Evolutionary conservation across 2,797 vertebrate genomes (phyloP).

Genomic region (Rhinichthys osculus): DNA sequence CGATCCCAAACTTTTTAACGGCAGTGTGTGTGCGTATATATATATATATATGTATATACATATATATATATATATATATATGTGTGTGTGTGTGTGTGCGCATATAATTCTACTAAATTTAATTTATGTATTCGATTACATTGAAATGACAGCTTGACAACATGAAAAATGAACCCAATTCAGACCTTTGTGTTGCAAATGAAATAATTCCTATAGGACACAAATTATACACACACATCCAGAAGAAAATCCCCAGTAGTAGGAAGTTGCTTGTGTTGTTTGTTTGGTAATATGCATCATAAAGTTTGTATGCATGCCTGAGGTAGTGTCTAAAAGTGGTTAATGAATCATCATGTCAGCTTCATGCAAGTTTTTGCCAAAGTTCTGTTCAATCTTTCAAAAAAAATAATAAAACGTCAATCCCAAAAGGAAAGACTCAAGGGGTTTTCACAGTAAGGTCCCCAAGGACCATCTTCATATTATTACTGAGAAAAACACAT

Average conservation of each 20-base stretch:
- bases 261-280: not conserved
- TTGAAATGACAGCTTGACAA: not conserved
- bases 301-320: not conserved
- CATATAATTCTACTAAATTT: not conserved
- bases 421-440: not conserved
- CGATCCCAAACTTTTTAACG: too few species aligned
- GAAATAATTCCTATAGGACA: not conserved
- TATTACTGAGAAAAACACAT: conserved; percentile 35
- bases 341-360: conserved; percentile 17
- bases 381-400: not conserved
- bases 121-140: not conserved
- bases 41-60: too few species aligned
- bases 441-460: conserved; percentile 14
- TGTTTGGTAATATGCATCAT: conserved; percentile 9
- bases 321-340: not conserved
- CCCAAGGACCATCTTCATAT: not conserved
- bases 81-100: too few species aligned
- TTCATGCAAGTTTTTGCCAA: not conserved
- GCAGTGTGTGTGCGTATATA: too few species aligned
- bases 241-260: not conserved
- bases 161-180: not conserved
- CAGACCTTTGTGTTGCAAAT: not conserved
- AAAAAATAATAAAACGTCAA: not conserved
- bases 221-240: not conserved
- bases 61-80: too few species aligned